phyloP scores from a whole-genome alignment of 2,797 vertebrate genomes.

The Molossus molossus region DNA sequence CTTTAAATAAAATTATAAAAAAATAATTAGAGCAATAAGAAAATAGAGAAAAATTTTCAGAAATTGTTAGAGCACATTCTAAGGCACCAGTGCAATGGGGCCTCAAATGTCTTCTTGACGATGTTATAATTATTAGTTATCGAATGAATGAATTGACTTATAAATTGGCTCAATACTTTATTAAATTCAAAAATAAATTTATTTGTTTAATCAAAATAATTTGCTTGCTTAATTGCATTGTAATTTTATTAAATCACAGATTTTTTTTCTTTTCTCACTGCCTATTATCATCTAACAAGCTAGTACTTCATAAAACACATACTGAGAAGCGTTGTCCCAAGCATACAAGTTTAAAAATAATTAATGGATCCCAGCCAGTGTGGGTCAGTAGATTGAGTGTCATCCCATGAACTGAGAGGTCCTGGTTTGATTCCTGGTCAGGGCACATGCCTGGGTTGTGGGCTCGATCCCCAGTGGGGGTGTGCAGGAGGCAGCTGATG shows the following conservation, averaged over 20 bases:
- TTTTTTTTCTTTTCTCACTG: background rate
- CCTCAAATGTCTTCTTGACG: background rate
- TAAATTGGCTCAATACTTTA: background rate
- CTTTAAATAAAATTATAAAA: background rate
- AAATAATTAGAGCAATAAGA: background rate
- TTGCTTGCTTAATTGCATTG: background rate
- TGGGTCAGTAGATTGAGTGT: no score
- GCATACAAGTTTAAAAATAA: background rate
- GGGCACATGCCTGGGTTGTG: no score
- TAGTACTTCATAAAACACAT: background rate
- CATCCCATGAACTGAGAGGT: no score
- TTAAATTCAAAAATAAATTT: background rate
- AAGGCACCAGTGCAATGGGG: background rate
- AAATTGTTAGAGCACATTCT: background rate
- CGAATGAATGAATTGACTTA: background rate
- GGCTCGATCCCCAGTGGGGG: no score
- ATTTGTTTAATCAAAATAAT: background rate
- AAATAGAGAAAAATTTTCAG: background rate
- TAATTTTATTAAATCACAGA: background rate
- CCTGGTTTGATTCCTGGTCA: no score
- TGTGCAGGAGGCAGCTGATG: no score
- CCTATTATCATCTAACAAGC: background rate
- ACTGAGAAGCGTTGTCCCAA: background rate
- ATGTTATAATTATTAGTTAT: background rate
- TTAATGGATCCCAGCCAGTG: no score